Evolutionary conservation across 2,888 invertebrate species (phyloP), one percentile per base, ranked within the genome.

Genomic region (Xestia rhomboidea): DNA sequence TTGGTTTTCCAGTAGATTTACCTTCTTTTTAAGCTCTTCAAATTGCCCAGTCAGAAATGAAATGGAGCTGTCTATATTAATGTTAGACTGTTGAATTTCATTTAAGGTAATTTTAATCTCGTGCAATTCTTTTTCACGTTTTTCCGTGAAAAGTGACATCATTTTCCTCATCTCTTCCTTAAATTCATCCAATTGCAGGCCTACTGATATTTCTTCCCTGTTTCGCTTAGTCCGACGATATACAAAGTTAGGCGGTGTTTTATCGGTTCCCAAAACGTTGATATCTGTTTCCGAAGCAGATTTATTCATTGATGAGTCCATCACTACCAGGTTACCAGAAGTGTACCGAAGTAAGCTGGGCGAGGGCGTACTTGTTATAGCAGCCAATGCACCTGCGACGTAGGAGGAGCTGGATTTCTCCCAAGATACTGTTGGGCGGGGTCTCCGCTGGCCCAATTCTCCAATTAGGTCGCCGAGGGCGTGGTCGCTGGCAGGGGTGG

Each of bases 131-230:
- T 63, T 63, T 5, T 24, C 38, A 5, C 34, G 63, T 24, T 63
- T 38, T 24, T 24, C n/a, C 6, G 38, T 38, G 5, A 64, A n/a
- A 64, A n/a, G 24, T 0, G 38, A 6, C 38, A 66, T 18, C n/a
- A 66, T 66, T 66, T 66, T 27, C 5, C 10, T 66, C 64, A 66
- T 66, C 15, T 66, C 64, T 8, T 41, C n/a, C n/a, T 66, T 66
- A 44, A 66, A 66, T 15, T n/a, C 64, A n/a, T 66, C 24, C 8
- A 66, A 5, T 18, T 66, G 41, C n/a, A n/a, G 15, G n/a, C n/a
- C n/a, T 3, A 64, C 3, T n/a, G 38, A 13, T 13, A n/a, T 15
- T 24, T 64, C 63, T 38, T 64, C 38, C 38, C 63, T 64, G n/a
- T 5, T 13, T 41, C 63, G 24, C 38, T 64, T 64, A 24, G 11